These are phyloP conservation scores for Sicus ferrugineus DNA, from an alignment of 2,888 invertebrate species.

Conservation along the genomic window DNA sequence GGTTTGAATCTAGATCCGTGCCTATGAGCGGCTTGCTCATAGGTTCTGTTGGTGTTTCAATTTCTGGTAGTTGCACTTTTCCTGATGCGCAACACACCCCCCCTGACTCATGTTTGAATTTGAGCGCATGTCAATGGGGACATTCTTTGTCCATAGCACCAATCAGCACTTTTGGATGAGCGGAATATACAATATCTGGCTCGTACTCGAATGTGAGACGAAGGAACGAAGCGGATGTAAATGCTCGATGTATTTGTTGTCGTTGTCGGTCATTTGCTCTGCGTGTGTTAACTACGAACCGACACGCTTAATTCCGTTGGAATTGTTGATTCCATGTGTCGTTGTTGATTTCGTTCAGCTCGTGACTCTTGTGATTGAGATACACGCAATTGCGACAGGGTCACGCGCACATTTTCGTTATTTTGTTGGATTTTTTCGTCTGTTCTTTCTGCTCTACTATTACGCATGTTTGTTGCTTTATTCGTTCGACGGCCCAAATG, in stretches of 20 bases:
- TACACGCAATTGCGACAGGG: not conserved
- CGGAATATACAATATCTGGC: conserved; percentile 46
- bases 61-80: not conserved
- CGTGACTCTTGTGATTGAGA: not conserved
- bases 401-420: not conserved
- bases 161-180: conserved; percentile 11
- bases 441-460: not conserved
- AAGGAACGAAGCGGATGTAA: conserved; percentile 1
- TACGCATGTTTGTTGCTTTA: not conserved
- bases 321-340: not conserved
- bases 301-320: too few species aligned
- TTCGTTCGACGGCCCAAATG: not conserved
- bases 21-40: not conserved
- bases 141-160: conserved; percentile 32
- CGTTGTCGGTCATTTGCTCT: too few species aligned
- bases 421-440: not conserved
- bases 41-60: not conserved
- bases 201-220: conserved; percentile 41
- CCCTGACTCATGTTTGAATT: conserved; percentile 18
- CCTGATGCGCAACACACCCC: conserved; percentile 29
- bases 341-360: not conserved
- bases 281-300: not conserved
- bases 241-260: too few species aligned
- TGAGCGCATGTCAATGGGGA: conserved; percentile 24
- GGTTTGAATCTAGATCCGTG: not conserved